Conservation (phyloP, 2,888 invertebrate genomes). For the Trachelus troglodyta region DNA sequence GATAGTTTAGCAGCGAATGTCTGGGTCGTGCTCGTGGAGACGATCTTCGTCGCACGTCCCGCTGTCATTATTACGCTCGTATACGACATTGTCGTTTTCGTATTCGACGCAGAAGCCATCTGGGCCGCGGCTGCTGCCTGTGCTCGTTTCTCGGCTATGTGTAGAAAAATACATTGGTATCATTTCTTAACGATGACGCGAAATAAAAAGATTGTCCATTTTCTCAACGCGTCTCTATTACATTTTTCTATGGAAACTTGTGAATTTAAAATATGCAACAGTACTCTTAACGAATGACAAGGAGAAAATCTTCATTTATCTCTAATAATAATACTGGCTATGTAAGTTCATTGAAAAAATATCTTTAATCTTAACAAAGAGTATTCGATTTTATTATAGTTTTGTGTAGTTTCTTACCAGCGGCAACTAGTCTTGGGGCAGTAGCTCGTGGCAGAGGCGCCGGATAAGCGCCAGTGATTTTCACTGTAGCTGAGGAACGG, state of each 20-base stretch:
- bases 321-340: not conserved
- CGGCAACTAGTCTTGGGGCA: slow-evolving; percentile 71
- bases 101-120: slow-evolving; percentile 64
- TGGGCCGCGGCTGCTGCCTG: slow-evolving; percentile 63
- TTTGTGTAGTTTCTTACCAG: slow-evolving; percentile 53
- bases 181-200: not conserved
- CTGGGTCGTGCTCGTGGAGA: slow-evolving; percentile 73
- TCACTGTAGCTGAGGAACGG: slow-evolving; percentile 58
- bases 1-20: slow-evolving; percentile 82
- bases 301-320: not conserved
- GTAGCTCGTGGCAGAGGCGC: slow-evolving; percentile 61
- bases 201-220: not conserved
- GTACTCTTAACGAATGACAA: not conserved
- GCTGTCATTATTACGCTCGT: slow-evolving; percentile 71
- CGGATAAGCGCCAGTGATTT: slow-evolving; percentile 57
- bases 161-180: not conserved
- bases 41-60: slow-evolving; percentile 64
- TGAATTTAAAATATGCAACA: too few species aligned
- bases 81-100: slow-evolving; percentile 72
- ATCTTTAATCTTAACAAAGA: not conserved
- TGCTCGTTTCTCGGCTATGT: slow-evolving; percentile 67
- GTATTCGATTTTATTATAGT: not conserved
- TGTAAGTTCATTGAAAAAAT: not conserved
- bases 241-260: not conserved
- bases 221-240: not conserved